Percentiles rank a stretch among this genome's conserved stretches.
Conservation (phyloP, 2,113 vertebrate species). For the Melozone crissalis region DNA sequence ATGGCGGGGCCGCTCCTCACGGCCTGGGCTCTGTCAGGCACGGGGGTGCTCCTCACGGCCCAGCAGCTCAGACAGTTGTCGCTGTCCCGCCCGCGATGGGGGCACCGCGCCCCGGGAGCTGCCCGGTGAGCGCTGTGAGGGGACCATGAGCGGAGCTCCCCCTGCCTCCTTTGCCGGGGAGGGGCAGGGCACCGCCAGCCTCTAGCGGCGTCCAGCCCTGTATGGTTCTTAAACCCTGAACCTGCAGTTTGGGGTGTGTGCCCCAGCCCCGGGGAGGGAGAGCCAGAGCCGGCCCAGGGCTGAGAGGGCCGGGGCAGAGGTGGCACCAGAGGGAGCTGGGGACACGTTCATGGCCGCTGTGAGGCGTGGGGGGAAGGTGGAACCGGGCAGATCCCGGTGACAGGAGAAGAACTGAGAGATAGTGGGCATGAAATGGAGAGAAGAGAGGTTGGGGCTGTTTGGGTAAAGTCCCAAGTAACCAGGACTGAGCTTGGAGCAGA, state of each 20-base stretch:
- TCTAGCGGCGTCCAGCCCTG: accelerated
- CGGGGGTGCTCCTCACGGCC: too few relatives aligned
- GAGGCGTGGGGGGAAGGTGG: background rate
- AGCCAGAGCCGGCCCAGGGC: background rate
- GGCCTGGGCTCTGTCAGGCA: background rate
- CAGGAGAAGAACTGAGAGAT: accelerated
- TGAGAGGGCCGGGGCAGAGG: background rate
- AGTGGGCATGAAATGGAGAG: background rate
- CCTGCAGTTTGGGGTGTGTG: accelerated
- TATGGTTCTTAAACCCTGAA: background rate
- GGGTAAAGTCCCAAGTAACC: background rate
- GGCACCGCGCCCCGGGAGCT: too few relatives aligned
- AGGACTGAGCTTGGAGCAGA: background rate
- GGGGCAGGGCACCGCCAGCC: background rate
- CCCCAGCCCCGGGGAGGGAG: background rate
- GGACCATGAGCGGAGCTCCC: accelerated
- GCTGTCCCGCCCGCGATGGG: background rate
- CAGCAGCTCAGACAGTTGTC: background rate
- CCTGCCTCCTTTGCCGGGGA: too few relatives aligned
- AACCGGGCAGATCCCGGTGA: background rate
- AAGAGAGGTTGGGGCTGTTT: background rate
- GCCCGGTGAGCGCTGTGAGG: background rate
- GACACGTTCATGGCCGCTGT: background rate
- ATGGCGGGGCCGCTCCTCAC: background rate
- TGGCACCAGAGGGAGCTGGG: background rate